Conservation (phyloP, 2,888 invertebrate genomes). For the Drosophila ochracea region DNA sequence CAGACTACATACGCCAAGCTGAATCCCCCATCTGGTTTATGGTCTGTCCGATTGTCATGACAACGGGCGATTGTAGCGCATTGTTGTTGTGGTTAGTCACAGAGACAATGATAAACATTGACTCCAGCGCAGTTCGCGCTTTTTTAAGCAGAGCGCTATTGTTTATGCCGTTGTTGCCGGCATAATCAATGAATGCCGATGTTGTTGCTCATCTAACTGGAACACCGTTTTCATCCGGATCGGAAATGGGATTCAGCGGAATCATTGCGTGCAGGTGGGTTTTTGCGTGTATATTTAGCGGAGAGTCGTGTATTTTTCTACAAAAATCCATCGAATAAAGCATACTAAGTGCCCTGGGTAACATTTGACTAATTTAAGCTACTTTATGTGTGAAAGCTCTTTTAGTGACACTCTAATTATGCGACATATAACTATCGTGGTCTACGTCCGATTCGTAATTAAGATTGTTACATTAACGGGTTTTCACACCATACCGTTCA, state of each 20-base stretch:
- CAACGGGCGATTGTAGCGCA: constrained; percentile 52
- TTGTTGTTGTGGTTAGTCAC: constrained; percentile 37
- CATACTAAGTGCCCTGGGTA: background rate
- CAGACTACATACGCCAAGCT: background rate
- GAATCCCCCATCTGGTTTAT: constrained; percentile 20
- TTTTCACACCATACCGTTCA: background rate
- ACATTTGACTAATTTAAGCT: background rate
- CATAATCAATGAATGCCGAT: constrained; percentile 54
- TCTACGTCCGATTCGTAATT: constrained; percentile 26
- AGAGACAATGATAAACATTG: constrained; percentile 59
- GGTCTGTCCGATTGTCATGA: constrained; percentile 59
- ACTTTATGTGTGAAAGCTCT: background rate
- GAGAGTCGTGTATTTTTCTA: background rate
- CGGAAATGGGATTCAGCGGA: constrained; percentile 58
- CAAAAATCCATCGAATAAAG: background rate
- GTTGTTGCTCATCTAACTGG: constrained; percentile 73
- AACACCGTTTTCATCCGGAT: constrained; percentile 55
- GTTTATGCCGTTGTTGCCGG: constrained; percentile 42
- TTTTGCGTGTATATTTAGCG: constrained; percentile 13
- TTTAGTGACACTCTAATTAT: constrained; percentile 17
- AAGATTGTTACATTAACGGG: constrained; percentile 1
- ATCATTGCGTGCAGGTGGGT: constrained; percentile 49
- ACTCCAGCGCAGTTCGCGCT: constrained; percentile 38
- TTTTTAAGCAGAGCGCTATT: constrained; percentile 47
- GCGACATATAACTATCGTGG: constrained; percentile 8